phyloP scores from a whole-genome alignment of 2,113 vertebrate genomes.

The Thalassoma bifasciatum region DNA sequence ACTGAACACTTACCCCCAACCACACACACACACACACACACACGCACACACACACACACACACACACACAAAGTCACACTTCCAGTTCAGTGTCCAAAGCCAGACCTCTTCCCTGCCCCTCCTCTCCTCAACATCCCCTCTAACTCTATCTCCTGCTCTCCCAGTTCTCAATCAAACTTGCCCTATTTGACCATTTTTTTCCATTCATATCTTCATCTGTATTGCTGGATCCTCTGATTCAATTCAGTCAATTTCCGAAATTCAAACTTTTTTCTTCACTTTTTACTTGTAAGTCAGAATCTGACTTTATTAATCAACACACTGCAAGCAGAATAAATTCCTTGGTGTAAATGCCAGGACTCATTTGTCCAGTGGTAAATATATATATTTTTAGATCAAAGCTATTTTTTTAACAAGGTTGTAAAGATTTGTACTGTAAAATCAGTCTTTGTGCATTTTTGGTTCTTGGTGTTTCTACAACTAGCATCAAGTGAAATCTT shows the following conservation, averaged over 20 bases:
- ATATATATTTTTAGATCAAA: no score
- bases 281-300: not conserved
- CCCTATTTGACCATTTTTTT: constrained; percentile 23
- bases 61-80: constrained; percentile 50
- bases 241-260: no score
- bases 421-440: no score
- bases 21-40: constrained; percentile 31
- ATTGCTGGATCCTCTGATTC: not conserved
- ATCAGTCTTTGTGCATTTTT: no score
- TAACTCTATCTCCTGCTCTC: constrained; percentile 39
- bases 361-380: no score
- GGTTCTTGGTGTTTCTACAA: no score
- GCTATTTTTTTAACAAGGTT: no score
- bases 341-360: no score
- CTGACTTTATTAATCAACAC: not conserved
- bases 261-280: not conserved
- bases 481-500: no score
- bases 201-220: not conserved
- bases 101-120: constrained; percentile 46
- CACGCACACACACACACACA: constrained; percentile 2
- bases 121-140: no score
- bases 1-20: no score
- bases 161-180: constrained; percentile 58
- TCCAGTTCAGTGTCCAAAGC: constrained; percentile 60
- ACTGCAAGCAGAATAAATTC: not conserved